A percentile compares a stretch with the other conserved stretches of the same genome.
Conservation (phyloP, 2,797 vertebrate genomes). For the Sylvilagus floridanus region DNA sequence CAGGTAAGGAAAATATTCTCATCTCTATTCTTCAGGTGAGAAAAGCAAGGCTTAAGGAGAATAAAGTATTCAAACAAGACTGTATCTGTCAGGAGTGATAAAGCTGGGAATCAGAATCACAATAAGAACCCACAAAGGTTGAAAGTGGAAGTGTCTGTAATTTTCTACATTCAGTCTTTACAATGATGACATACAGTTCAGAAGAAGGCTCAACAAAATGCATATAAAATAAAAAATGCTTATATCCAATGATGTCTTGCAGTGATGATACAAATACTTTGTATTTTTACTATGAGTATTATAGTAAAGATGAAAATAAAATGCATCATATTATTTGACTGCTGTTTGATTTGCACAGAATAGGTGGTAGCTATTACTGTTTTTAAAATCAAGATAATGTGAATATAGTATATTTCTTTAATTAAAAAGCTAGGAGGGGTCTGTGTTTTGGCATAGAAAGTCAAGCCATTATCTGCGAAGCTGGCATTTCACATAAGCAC, state of each 20-base stretch:
- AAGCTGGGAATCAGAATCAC: background rate
- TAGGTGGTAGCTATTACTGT: background rate
- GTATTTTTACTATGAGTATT: background rate
- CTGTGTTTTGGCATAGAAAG: too few relatives aligned
- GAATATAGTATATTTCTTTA: too few relatives aligned
- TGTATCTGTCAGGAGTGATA: background rate
- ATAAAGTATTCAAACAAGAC: background rate
- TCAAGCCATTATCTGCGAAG: too few relatives aligned
- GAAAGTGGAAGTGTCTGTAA: background rate
- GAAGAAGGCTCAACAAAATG: background rate
- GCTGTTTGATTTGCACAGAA: background rate
- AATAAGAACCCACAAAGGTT: background rate
- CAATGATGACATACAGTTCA: conserved; percentile 6
- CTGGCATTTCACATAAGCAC: too few relatives aligned
- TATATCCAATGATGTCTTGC: background rate
- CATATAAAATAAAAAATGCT: background rate
- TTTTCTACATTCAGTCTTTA: background rate
- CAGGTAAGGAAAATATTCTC: background rate
- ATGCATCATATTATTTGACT: background rate
- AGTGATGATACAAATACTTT: background rate
- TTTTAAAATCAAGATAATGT: background rate
- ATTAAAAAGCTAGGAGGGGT: too few relatives aligned
- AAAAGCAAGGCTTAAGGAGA: background rate
- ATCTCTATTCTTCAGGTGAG: background rate
- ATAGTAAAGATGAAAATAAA: background rate